Conservation (phyloP, 37 sponge, comb jelly and placozoan genomes). For the Beroe ovata region DNA sequence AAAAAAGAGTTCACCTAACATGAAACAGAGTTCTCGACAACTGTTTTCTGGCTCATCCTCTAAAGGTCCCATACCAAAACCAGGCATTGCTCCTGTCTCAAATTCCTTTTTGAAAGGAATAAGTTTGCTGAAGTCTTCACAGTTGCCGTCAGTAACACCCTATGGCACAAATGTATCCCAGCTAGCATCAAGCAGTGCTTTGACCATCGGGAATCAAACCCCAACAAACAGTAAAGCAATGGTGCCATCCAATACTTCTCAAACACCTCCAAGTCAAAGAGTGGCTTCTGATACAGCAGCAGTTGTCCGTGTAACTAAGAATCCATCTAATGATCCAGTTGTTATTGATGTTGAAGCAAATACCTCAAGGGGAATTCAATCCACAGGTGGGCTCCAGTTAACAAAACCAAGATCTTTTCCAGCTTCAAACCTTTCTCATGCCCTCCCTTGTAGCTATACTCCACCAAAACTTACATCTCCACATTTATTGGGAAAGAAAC, state of each 20-base stretch:
- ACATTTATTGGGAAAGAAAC: background rate
- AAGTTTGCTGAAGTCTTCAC: background rate
- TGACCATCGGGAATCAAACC: background rate
- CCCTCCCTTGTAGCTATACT: background rate
- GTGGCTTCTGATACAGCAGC: conserved; percentile 11
- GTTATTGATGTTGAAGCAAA: conserved; percentile 58
- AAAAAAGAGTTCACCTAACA: background rate
- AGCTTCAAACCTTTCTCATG: background rate
- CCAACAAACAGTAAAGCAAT: background rate
- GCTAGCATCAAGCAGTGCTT: background rate
- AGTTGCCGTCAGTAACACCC: conserved; percentile 7
- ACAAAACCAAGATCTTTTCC: background rate
- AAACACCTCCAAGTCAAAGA: background rate
- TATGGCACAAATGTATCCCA: background rate
- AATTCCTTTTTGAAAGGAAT: conserved; percentile 63
- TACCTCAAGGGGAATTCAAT: background rate
- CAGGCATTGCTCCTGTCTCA: conserved; percentile 7
- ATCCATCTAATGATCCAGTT: conserved; percentile 23
- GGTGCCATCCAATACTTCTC: background rate
- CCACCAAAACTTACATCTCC: background rate
- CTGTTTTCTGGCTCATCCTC: conserved; percentile 24
- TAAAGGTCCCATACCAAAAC: background rate
- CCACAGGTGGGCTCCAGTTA: conserved; percentile 14
- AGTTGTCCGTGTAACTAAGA: conserved; percentile 47
- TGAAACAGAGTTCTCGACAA: background rate